Evolutionary conservation across 1,140 invertebrate genomes (phyloP).

Genomic region (Pseudobourletiella spinata): DNA sequence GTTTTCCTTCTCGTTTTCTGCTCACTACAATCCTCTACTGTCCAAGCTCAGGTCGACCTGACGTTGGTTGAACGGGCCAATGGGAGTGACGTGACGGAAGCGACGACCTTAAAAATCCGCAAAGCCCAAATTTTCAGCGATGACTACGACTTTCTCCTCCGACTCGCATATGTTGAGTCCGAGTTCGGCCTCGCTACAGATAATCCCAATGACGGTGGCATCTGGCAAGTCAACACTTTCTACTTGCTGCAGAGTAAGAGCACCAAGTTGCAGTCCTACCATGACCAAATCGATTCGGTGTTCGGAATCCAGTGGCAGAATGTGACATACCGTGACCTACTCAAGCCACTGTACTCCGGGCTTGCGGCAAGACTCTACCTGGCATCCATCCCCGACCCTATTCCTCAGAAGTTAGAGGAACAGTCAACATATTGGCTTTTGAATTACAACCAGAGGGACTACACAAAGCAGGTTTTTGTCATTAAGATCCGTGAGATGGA

Average conservation of each 20-base stretch:
- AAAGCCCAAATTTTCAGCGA: background rate
- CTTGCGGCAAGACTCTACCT: conserved; percentile 1
- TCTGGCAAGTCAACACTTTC: conserved; percentile 1
- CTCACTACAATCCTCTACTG: too few relatives aligned
- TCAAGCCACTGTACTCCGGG: conserved; percentile 15
- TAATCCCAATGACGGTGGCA: background rate
- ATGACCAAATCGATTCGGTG: background rate
- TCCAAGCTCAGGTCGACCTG: too few relatives aligned
- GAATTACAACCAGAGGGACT: background rate
- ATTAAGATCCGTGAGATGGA: background rate
- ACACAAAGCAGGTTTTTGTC: background rate
- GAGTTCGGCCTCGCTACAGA: background rate
- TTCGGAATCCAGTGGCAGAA: conserved; percentile 10
- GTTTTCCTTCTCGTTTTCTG: too few relatives aligned
- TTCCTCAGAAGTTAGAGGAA: background rate
- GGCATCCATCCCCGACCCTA: background rate
- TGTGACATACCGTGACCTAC: background rate
- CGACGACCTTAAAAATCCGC: conserved; percentile 2
- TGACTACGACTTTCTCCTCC: conserved; percentile 7
- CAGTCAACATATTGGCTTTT: conserved; percentile 4
- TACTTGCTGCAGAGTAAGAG: background rate
- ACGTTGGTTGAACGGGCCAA: background rate
- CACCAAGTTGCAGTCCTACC: background rate
- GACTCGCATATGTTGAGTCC: conserved; percentile 14
- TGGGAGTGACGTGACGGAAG: conserved; percentile 1